Evolutionary conservation across 2,888 invertebrate genomes (phyloP), one percentile per base, ranked within the genome.

Genomic region (Xylota sylvarum): DNA sequence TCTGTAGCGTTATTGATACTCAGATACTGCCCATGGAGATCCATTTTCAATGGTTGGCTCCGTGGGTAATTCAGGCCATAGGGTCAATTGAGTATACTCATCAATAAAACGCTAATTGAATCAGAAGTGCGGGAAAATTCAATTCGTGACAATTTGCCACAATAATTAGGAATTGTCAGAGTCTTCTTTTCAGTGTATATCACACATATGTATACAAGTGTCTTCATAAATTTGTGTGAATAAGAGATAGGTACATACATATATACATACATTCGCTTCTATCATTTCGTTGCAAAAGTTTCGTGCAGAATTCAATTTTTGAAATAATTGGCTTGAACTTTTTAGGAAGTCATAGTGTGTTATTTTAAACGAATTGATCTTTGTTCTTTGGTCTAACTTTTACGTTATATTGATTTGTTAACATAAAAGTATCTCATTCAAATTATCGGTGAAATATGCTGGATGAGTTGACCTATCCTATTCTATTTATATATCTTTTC

Each of bases 101-200:
- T 81, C 85, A 76, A 76, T 81, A 72, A 85, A 77, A 76, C 55
- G 23, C 65, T 85, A 85, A 85, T 85, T 85, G 80, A 85, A 85
- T 85, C 52, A 85, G 65, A 85, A 70, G 60, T 50, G 55, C 43
- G 65, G 65, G 76, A 52, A 80, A 76, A 76, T 85, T 85, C 72
- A 77, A 81, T 81, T 85, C 76, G 60, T 55, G 76, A 43, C 72
- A 81, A 81, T 80, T 85, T 72, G 32, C 43, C 65, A 43, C 67
- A 58, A 52, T 72, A 48, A 72, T 58, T 23, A 32, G 27, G 40
- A 69, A 50, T n/a, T 32, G 17, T 48, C 27, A 30, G 2, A 17
- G 27, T 60, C 46, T 46, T 78, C 46, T 43, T 56, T 35, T 10
- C n/a, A 4, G 6, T 50, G n/a, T 50, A 10, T 23, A 2, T 3